phyloP scores from a whole-genome alignment of 2,888 invertebrate genomes.

The Eupsilia transversa region DNA sequence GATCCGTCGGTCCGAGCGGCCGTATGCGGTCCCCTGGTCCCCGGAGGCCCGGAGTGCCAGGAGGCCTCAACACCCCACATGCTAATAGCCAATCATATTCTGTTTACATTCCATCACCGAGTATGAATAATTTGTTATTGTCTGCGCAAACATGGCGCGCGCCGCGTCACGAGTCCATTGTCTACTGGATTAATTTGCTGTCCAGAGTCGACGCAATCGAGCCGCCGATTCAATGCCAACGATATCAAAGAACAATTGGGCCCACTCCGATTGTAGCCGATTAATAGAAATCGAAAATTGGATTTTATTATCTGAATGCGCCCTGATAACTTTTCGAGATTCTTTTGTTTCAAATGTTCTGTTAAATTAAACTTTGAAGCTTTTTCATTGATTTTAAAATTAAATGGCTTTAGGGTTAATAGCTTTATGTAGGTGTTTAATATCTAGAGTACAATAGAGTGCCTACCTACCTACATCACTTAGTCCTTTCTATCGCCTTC shows the following conservation, averaged over 20 bases:
- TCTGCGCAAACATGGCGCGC: conserved; percentile 85
- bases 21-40: conserved; percentile 74
- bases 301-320: conserved; percentile 79
- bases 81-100: conserved; percentile 90
- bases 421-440: background rate
- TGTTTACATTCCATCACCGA: conserved; percentile 90
- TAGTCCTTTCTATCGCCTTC: background rate
- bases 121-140: conserved; percentile 91
- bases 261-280: conserved; percentile 78
- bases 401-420: conserved; percentile 1
- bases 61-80: conserved; percentile 81
- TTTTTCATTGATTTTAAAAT: conserved; percentile 16
- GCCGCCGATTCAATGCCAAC: conserved; percentile 77
- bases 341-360: conserved; percentile 68
- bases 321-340: conserved; percentile 68
- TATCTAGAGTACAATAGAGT: background rate
- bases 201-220: conserved; percentile 78
- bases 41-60: conserved; percentile 71
- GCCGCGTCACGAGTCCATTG: conserved; percentile 86
- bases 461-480: too few relatives aligned
- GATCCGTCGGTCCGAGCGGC: conserved; percentile 77
- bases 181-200: conserved; percentile 87
- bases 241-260: conserved; percentile 84
- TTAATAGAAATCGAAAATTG: conserved; percentile 84
- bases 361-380: conserved; percentile 52